phyloP scores from a whole-genome alignment of 2,797 vertebrate species.

The Pseudopleuronectes americanus region DNA sequence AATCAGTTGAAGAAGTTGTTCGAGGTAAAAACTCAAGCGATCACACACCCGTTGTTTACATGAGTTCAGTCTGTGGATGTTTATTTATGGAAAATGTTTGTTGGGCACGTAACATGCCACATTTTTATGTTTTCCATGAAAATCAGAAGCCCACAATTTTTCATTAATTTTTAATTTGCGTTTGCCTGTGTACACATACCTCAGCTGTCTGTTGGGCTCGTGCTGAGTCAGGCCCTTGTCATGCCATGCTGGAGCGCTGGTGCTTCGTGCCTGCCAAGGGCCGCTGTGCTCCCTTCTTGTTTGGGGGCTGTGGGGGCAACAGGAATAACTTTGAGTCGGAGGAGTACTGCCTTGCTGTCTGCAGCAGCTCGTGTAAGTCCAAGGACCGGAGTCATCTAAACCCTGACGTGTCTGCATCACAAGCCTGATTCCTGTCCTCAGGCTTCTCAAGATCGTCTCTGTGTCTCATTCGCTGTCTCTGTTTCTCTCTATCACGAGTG shows the following conservation, averaged over 20 bases:
- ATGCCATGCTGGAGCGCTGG: slow-evolving; percentile 94
- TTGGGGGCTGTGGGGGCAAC: slow-evolving; percentile 98
- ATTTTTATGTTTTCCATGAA: slow-evolving; percentile 27
- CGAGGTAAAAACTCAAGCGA: slow-evolving; percentile 85
- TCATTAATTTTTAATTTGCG: slow-evolving; percentile 33
- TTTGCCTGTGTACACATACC: slow-evolving; percentile 63
- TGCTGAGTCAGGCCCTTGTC: slow-evolving; percentile 93
- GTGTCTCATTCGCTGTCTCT: slow-evolving; percentile 27
- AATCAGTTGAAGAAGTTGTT: slow-evolving; percentile 98
- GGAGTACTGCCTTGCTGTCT: slow-evolving; percentile 97
- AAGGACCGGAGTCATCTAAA: slow-evolving; percentile 33
- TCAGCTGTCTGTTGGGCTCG: slow-evolving; percentile 97
- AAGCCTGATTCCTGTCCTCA: slow-evolving; percentile 57
- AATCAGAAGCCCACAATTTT: slow-evolving; percentile 18
- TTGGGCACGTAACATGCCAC: neutral
- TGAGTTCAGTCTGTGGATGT: neutral
- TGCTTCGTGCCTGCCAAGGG: slow-evolving; percentile 93
- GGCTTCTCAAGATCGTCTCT: slow-evolving; percentile 47
- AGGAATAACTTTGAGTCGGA: slow-evolving; percentile 99
- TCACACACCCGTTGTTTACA: neutral
- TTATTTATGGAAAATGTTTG: slow-evolving; percentile 12
- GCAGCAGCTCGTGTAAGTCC: slow-evolving; percentile 98
- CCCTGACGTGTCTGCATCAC: slow-evolving; percentile 25
- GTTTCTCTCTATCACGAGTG: slow-evolving; percentile 3
- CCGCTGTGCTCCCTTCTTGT: slow-evolving; percentile 95